Evolutionary conservation across 2,888 invertebrate genomes (phyloP).

Genomic region (Cheilosia vulpina): DNA sequence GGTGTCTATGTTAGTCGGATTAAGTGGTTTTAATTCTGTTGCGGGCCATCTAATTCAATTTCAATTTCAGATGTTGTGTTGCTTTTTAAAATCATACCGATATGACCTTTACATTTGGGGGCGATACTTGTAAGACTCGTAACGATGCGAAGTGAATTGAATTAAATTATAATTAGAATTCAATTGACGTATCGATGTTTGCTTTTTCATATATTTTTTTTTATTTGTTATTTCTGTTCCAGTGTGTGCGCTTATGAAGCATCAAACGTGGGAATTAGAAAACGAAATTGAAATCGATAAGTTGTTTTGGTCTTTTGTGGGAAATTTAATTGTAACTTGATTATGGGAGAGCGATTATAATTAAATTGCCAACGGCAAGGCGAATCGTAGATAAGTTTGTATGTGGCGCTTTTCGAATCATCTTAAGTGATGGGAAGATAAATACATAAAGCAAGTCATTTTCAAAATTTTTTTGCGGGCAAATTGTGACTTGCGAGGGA

Average conservation of each 20-base stretch:
- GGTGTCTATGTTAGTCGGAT: slow-evolving; percentile 47
- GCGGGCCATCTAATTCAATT: slow-evolving; percentile 42
- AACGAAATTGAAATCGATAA: slow-evolving; percentile 68
- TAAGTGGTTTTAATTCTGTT: slow-evolving; percentile 54
- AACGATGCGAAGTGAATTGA: slow-evolving; percentile 31
- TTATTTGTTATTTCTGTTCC: not conserved
- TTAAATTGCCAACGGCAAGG: slow-evolving; percentile 36
- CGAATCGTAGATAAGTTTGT: not conserved
- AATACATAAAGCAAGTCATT: not conserved
- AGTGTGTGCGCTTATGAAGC: slow-evolving; percentile 43
- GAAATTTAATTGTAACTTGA: slow-evolving; percentile 65
- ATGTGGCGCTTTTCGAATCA: not conserved
- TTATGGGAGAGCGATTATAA: slow-evolving; percentile 54
- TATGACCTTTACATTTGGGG: slow-evolving; percentile 55
- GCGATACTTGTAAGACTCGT: slow-evolving; percentile 1
- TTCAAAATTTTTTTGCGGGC: not conserved
- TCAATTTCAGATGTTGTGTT: slow-evolving; percentile 7
- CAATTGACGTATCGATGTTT: slow-evolving; percentile 16
- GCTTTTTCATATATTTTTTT: not conserved
- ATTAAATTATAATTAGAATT: slow-evolving; percentile 58
- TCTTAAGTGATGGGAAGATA: not conserved
- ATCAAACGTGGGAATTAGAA: slow-evolving; percentile 70
- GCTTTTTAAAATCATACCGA: slow-evolving; percentile 23
- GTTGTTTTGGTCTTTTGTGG: slow-evolving; percentile 35
- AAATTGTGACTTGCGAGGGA: slow-evolving; percentile 24